Conservation (phyloP, 2,797 vertebrate species). For the Macropodus opercularis region DNA sequence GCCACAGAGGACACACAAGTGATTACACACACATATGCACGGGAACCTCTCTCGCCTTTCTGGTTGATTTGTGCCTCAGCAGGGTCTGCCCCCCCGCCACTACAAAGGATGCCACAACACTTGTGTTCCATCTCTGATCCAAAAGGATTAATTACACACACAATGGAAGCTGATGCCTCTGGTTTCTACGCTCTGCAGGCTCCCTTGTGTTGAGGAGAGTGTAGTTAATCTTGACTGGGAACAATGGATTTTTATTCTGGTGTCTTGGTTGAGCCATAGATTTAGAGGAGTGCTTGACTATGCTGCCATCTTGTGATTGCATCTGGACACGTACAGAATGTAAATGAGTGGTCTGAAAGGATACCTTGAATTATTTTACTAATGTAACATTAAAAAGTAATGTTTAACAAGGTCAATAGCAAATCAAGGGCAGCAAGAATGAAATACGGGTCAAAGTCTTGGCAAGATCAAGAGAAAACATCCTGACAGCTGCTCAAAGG, state of each 20-base stretch:
- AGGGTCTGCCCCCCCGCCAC: constrained; percentile 25
- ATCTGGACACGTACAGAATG: constrained; percentile 58
- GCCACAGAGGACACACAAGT: constrained; percentile 28
- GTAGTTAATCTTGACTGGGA: constrained; percentile 71
- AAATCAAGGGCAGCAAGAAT: constrained; percentile 1
- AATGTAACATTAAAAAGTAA: constrained; percentile 4
- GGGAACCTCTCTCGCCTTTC: constrained; percentile 32
- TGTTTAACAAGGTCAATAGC: constrained; percentile 2
- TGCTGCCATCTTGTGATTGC: constrained; percentile 81
- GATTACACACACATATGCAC: constrained; percentile 38
- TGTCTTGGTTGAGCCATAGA: constrained; percentile 42
- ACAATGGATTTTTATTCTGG: constrained; percentile 59
- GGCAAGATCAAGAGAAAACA: constrained; percentile 26
- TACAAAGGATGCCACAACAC: constrained; percentile 49
- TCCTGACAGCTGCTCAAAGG: constrained; percentile 32
- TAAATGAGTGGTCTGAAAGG: constrained; percentile 29
- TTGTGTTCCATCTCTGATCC: constrained; percentile 66
- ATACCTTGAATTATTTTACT: constrained; percentile 2
- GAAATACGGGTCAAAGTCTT: constrained; percentile 5
- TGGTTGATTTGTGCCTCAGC: constrained; percentile 60
- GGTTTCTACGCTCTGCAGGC: constrained; percentile 56
- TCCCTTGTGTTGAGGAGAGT: constrained; percentile 50
- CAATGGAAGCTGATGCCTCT: constrained; percentile 63
- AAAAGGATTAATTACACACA: constrained; percentile 77
- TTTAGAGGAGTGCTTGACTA: constrained; percentile 61